phyloP scores from a whole-genome alignment of 2,888 invertebrate genomes.

The Napeogenes inachia region DNA sequence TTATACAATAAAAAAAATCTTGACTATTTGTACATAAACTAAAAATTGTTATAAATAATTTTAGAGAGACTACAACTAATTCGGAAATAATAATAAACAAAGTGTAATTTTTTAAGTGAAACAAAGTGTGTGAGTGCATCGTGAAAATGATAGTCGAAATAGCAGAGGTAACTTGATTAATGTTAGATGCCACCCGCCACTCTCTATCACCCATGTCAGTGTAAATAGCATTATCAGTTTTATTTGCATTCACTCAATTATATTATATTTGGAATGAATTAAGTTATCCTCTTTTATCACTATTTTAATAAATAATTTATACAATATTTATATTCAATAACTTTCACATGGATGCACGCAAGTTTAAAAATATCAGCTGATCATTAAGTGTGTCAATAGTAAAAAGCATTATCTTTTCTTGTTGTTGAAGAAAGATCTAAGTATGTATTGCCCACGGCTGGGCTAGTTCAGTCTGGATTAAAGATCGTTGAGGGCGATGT shows the following conservation, averaged over 20 bases:
- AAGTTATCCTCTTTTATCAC: constrained; percentile 6
- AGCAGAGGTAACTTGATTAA: constrained; percentile 58
- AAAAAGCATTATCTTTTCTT: constrained; percentile 17
- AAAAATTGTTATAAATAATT: neutral
- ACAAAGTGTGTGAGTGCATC: constrained; percentile 38
- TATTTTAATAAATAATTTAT: neutral
- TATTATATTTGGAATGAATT: constrained; percentile 11
- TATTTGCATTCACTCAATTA: constrained; percentile 23
- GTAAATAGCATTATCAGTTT: constrained; percentile 26
- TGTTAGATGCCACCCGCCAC: constrained; percentile 20
- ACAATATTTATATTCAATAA: too few species aligned
- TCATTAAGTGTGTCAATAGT: constrained; percentile 7
- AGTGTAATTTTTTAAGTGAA: constrained; percentile 29
- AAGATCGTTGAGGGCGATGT: constrained; percentile 74
- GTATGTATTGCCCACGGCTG: constrained; percentile 37
- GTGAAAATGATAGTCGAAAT: constrained; percentile 73
- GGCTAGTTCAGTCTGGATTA: constrained; percentile 59
- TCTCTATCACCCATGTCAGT: constrained; percentile 29
- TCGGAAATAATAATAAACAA: constrained; percentile 29
- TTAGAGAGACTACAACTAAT: constrained; percentile 28
- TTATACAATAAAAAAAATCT: too few species aligned
- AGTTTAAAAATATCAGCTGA: constrained; percentile 23
- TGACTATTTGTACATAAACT: too few species aligned
- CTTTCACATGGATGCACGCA: too few species aligned
- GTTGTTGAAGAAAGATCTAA: constrained; percentile 23